Evolutionary conservation across 2,888 invertebrate species (phyloP).

Genomic region (Bhutanitis thaidina): DNA sequence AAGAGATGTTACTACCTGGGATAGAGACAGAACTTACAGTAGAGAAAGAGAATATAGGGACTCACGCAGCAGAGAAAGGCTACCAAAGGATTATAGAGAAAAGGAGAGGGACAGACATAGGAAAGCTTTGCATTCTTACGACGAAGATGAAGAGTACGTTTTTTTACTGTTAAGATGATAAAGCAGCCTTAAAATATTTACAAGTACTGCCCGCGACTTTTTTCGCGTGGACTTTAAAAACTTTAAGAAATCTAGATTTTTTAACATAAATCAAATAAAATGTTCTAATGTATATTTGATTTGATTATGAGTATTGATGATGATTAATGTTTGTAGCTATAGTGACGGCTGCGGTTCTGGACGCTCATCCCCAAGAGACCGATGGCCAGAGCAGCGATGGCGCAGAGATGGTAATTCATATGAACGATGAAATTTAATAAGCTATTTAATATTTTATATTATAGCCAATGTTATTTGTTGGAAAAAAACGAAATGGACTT

Average conservation of each 20-base stretch:
- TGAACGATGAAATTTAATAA: too few species aligned
- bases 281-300: not conserved
- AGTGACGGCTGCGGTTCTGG: slow-evolving; percentile 70
- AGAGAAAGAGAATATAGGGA: slow-evolving; percentile 63
- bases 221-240: too few species aligned
- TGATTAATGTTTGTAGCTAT: slow-evolving; percentile 45
- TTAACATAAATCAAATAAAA: too few species aligned
- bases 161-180: not conserved
- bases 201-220: too few species aligned
- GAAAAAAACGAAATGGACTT: too few species aligned
- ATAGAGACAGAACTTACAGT: slow-evolving; percentile 69
- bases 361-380: slow-evolving; percentile 60
- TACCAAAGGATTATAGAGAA: slow-evolving; percentile 72
- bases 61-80: slow-evolving; percentile 66
- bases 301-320: slow-evolving; percentile 1
- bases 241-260: too few species aligned
- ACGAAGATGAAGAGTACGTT: slow-evolving; percentile 86
- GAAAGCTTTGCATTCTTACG: slow-evolving; percentile 82
- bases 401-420: slow-evolving; percentile 55
- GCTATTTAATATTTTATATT: too few species aligned
- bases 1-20: slow-evolving; percentile 56
- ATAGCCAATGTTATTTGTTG: too few species aligned
- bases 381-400: slow-evolving; percentile 69
- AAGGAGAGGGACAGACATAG: slow-evolving; percentile 74
- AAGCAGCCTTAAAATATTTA: too few species aligned